Evolutionary conservation across 2,888 invertebrate species (phyloP).

Genomic region (Himalopsyche kuldschensis): DNA sequence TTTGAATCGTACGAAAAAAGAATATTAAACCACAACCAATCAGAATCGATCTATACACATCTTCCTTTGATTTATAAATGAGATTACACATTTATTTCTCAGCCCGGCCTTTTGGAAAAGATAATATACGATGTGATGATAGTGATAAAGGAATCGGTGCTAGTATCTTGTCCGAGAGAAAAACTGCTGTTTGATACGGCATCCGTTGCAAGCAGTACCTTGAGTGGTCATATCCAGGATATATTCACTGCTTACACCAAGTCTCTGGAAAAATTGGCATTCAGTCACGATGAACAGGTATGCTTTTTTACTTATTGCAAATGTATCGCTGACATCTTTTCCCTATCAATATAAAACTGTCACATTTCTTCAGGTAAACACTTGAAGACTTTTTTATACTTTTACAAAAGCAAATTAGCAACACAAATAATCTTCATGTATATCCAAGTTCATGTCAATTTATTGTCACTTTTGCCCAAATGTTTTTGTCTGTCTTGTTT

Average conservation of each 20-base stretch:
- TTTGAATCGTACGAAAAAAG: no score
- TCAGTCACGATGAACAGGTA: conserved; percentile 67
- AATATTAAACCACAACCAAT: no score
- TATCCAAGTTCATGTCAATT: no score
- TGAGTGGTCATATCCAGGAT: conserved; percentile 59
- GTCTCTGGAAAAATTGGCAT: conserved; percentile 74
- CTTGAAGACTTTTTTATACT: no score
- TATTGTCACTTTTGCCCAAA: no score
- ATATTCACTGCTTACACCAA: conserved; percentile 65
- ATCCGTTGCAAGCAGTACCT: conserved; percentile 49
- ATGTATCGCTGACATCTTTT: no score
- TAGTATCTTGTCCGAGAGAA: conserved; percentile 51
- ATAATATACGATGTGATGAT: conserved; percentile 52
- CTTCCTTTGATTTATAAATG: conserved; percentile 22
- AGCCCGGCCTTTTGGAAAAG: conserved; percentile 51
- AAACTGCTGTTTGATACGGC: conserved; percentile 50
- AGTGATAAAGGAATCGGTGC: conserved; percentile 54
- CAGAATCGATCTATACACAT: no score
- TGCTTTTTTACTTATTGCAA: neutral
- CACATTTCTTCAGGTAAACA: no score
- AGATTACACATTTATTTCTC: conserved; percentile 36
- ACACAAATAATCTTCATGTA: no score
- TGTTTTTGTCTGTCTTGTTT: no score
- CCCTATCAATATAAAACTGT: neutral
- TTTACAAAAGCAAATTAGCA: no score